Evolutionary conservation across 2,113 vertebrate genomes (phyloP), one percentile per base, ranked within the genome.

Genomic region (Pseudolaguvia tuberculata): DNA sequence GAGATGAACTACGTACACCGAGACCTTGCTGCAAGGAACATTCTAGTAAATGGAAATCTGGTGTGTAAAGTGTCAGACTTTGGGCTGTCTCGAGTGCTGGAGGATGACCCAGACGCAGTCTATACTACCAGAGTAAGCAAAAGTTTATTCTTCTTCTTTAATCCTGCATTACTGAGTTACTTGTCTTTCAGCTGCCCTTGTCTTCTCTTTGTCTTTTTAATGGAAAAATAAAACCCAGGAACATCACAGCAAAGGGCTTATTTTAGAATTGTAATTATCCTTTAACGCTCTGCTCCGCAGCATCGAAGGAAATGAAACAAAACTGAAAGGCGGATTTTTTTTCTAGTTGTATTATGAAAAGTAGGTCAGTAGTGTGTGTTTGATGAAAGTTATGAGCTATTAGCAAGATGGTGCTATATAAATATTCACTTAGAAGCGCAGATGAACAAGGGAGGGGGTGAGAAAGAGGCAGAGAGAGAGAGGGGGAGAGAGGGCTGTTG

Each of bases 41-140:
- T 99, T 80, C 85, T 99, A 84, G 96, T 99, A 73, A 97, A 99
- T 85, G 93, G 93, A 78, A 97, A 98, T 88, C 82, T 98, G 84
- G 95, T 98, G 79, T 97, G 95, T 86, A 99, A 99, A 79, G 96
- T 99, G 73, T 99, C 96, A 0, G 96, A 99, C 87, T 99, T 99
- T 0, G 96, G 96, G 78, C 91, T 99, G 62, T 99, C 96, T 0
- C 94, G 96, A 18, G 96, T 96, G 83, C 88, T 99, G 85, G 95
- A 99, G 87, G 96, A 99, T 0, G 95, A 99, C 51, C 93, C 95
- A 0, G 96, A 98, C 82, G 95, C 96, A 69, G 97, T 95, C 61
- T 98, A 99, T 80, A 98, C 96, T 79, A 98, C 95, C 87, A 87
- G 83, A 75, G 83, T 84, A 65, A 73, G 81, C 5, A 25, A 65